Evolutionary conservation across 2,888 invertebrate species (phyloP), one percentile per base, ranked within the genome.

Genomic region (Diarsia brunnea): DNA sequence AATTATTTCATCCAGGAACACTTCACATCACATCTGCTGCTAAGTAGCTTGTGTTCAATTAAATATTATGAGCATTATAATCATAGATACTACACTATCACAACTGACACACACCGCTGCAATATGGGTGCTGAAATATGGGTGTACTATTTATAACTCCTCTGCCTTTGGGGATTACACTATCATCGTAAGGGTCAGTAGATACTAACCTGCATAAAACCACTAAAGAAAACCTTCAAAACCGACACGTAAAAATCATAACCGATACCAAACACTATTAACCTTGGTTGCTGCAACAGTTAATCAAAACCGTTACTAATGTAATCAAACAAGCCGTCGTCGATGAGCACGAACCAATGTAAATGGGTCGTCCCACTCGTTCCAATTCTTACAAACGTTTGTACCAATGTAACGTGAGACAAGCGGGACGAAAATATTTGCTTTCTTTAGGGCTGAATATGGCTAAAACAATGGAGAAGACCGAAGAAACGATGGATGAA

Each of bases 331-430:
- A 82, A 75, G 64, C 78, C 71, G 68, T 63, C 71, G 68, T 63
- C 68, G 61, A 75, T 78, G 81, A 86, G 79, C 88, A 84, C 85
- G 78, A 83, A 75, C 79, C 72, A 73, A 85, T 81, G 45, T 77
- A 77, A 79, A 78, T 85, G 69, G 84, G 78, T 75, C 81, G 89
- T 79, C 81, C 87, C 82, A 90, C 89, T 91, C 81, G 89, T 82
- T 81, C 88, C 84, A 90, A 89, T 91, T 92, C 89, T 85, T 81
- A 82, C 82, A 76, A 85, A 77, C 60, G 81, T 82, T 65, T 61
- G 73, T 81, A 83, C 65, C 8, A 49, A 61, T n/a, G 64, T 69
- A 81, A 81, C 78, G 68, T 80, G 86, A 87, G 81, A 75, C 84
- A 82, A 86, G 73, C 80, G 84, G 87, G 82, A 88, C 87, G 31